phyloP scores from a whole-genome alignment of 2,113 vertebrate species.

The Pseudorectes ferrugineus region DNA sequence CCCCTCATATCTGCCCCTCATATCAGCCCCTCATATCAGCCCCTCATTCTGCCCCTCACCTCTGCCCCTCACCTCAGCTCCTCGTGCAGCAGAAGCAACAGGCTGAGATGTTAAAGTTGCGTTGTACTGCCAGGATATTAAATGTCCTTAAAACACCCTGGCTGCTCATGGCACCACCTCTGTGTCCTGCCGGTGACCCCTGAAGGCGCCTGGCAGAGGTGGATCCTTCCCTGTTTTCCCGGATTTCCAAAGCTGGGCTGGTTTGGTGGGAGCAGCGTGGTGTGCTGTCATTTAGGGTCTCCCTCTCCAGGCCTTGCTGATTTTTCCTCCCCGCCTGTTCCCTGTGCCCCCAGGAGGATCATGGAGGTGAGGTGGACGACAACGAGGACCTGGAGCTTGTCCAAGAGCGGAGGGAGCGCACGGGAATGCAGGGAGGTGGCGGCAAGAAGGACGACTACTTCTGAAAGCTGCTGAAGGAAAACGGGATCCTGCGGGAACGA shows the following conservation, averaged over 20 bases:
- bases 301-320: not conserved
- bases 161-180: not conserved
- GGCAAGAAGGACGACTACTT: conserved; percentile 51
- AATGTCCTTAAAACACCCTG: not conserved
- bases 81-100: not conserved
- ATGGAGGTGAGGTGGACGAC: conserved; percentile 60
- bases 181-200: not conserved
- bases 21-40: not conserved
- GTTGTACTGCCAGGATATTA: not conserved
- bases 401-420: not conserved
- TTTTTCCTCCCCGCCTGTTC: not conserved
- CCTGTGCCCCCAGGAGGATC: conserved; percentile 52
- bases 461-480: not conserved
- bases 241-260: not conserved
- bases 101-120: not conserved
- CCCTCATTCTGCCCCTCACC: too few relatives aligned
- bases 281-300: not conserved
- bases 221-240: not conserved
- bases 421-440: not conserved
- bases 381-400: conserved; percentile 25
- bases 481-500: not conserved
- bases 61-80: not conserved
- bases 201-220: not conserved
- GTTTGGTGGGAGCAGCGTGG: accelerated
- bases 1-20: accelerated